Conservation (phyloP, 2,113 vertebrate species). For the Meles meles region DNA sequence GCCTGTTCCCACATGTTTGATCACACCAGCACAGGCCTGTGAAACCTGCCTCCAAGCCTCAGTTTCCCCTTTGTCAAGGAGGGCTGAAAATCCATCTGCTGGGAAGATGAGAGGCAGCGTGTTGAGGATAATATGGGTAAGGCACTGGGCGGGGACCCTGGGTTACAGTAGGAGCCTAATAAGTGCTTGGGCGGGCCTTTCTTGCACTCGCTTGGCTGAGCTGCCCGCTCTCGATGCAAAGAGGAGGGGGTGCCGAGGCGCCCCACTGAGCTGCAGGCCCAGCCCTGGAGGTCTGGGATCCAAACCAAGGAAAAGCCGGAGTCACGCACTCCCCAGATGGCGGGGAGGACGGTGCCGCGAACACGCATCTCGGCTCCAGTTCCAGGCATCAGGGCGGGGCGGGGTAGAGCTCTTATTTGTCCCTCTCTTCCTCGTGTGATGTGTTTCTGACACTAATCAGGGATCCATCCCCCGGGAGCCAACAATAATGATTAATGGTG, state of each 20-base stretch:
- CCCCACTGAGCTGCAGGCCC: neutral
- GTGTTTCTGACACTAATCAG: conserved; percentile 83
- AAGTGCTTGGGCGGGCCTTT: too few species aligned
- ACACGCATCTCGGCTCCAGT: neutral
- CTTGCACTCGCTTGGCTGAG: neutral
- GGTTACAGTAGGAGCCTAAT: neutral
- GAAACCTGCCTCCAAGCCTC: neutral
- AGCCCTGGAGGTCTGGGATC: neutral
- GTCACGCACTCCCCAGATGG: conserved; percentile 1
- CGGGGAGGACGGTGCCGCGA: fast-evolving
- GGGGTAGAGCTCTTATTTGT: neutral
- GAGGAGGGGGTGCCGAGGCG: fast-evolving
- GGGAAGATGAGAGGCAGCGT: neutral
- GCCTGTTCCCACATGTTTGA: neutral
- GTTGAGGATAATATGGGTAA: fast-evolving
- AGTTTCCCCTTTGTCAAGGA: neutral
- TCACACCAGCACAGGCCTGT: neutral
- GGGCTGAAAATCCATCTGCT: neutral
- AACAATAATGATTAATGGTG: conserved; percentile 82
- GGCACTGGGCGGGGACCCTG: fast-evolving
- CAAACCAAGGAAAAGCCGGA: neutral
- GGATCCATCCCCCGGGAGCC: conserved; percentile 76
- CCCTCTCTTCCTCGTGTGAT: conserved; percentile 66
- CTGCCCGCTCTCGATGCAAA: fast-evolving
- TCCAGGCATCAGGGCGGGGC: neutral